Percentiles rank a stretch among this genome's conserved stretches.
phyloP scores from a whole-genome alignment of 2,888 invertebrate species.

The Pinctada fucata region DNA sequence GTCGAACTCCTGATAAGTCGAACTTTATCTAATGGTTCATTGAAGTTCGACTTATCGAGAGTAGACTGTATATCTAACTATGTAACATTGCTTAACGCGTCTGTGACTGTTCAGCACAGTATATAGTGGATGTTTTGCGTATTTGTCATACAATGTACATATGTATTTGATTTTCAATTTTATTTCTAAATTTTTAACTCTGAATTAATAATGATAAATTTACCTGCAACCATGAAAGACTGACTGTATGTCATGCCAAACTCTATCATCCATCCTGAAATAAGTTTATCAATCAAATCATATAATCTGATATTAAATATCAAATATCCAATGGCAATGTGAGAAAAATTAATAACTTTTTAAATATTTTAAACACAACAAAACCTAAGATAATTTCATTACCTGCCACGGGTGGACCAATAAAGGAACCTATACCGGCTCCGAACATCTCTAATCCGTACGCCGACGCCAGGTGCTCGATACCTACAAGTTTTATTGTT shows the following conservation, averaged over 20 bases:
- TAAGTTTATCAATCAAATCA: neutral
- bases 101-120: too few species aligned
- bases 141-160: too few species aligned
- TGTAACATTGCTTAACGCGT: too few species aligned
- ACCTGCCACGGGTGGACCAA: slow-evolving; percentile 56
- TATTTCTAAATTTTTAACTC: too few species aligned
- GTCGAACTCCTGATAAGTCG: too few species aligned
- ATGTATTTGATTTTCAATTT: too few species aligned
- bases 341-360: neutral
- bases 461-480: slow-evolving; percentile 46
- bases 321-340: neutral
- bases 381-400: neutral
- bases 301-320: neutral
- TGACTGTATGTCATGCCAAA: slow-evolving; percentile 49
- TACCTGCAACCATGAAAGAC: slow-evolving; percentile 54
- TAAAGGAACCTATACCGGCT: slow-evolving; percentile 45
- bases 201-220: neutral
- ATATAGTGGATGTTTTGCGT: too few species aligned
- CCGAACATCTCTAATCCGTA: slow-evolving; percentile 50
- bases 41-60: too few species aligned
- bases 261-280: slow-evolving; percentile 51
- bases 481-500: slow-evolving; percentile 45
- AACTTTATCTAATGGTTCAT: too few species aligned
- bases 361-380: neutral
- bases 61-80: too few species aligned